These are phyloP conservation scores for Phytoseiulus persimilis DNA, from an alignment of 2,888 invertebrate species.

Conservation along the genomic window DNA sequence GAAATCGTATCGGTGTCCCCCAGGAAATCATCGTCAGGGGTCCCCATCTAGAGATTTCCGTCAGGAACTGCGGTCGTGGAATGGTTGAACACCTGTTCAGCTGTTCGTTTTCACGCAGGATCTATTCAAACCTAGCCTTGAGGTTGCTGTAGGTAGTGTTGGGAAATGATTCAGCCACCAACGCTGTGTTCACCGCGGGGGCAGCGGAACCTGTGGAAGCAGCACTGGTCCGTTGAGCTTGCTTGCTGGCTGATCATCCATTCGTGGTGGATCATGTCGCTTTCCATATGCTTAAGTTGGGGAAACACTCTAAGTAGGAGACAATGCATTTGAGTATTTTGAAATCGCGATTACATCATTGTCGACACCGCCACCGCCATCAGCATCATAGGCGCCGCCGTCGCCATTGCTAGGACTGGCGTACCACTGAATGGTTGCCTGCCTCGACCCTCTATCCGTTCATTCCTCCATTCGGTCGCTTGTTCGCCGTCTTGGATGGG, in stretches of 20 bases:
- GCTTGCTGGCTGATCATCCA: not conserved
- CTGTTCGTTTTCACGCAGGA: not conserved
- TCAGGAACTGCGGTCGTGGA: too few relatives aligned
- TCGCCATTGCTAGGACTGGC: not conserved
- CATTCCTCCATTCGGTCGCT: too few relatives aligned
- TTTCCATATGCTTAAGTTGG: not conserved
- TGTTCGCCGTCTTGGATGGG: not conserved
- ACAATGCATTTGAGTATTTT: not conserved
- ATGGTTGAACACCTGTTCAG: not conserved
- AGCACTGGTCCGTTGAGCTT: not conserved
- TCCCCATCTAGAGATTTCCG: too few relatives aligned
- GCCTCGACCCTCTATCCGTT: too few relatives aligned
- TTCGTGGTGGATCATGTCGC: conserved; percentile 5
- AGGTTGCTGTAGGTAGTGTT: not conserved
- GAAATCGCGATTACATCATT: not conserved
- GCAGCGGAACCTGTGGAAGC: not conserved
- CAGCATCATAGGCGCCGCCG: not conserved
- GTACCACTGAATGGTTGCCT: not conserved
- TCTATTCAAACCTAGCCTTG: not conserved
- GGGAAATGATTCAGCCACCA: not conserved
- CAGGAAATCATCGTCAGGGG: too few relatives aligned
- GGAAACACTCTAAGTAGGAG: not conserved
- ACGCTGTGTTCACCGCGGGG: not conserved
- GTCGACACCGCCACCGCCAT: not conserved
- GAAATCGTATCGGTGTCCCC: too few relatives aligned